phyloP scores from a whole-genome alignment of 2,113 vertebrate species.

The Gambusia holbrooki region DNA sequence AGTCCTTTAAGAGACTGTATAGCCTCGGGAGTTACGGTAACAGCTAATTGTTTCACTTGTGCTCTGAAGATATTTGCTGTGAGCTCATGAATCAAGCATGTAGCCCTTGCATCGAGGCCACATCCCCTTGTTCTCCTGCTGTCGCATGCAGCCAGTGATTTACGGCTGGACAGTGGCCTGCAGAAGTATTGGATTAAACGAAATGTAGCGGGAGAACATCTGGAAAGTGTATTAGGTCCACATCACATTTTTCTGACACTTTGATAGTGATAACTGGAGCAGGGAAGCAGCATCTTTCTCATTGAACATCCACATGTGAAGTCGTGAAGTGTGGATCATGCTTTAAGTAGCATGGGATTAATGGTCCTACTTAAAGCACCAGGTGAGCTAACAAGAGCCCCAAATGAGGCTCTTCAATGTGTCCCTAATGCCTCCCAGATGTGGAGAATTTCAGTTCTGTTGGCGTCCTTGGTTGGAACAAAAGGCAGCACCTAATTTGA shows the following conservation, averaged over 20 bases:
- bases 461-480: conserved; percentile 61
- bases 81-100: conserved; percentile 78
- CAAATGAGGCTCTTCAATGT: conserved; percentile 70
- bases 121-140: conserved; percentile 54
- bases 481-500: conserved; percentile 47
- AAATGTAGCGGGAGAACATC: conserved; percentile 75
- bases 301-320: conserved; percentile 42
- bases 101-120: conserved; percentile 69
- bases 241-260: conserved; percentile 61
- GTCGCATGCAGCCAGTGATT: conserved; percentile 70
- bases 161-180: conserved; percentile 76
- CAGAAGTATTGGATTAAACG: conserved; percentile 79
- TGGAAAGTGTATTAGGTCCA: conserved; percentile 70
- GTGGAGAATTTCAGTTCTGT: conserved; percentile 45
- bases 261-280: conserved; percentile 64
- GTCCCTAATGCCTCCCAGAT: conserved; percentile 75
- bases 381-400: conserved; percentile 74
- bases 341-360: conserved; percentile 70
- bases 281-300: conserved; percentile 49
- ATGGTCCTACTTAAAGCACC: conserved; percentile 67
- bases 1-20: conserved; percentile 71
- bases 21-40: conserved; percentile 71
- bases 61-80: conserved; percentile 60
- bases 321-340: conserved; percentile 48
- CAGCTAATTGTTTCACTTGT: conserved; percentile 78